phyloP scores from a whole-genome alignment of 2,113 vertebrate species.

The Pterocles gutturalis region DNA sequence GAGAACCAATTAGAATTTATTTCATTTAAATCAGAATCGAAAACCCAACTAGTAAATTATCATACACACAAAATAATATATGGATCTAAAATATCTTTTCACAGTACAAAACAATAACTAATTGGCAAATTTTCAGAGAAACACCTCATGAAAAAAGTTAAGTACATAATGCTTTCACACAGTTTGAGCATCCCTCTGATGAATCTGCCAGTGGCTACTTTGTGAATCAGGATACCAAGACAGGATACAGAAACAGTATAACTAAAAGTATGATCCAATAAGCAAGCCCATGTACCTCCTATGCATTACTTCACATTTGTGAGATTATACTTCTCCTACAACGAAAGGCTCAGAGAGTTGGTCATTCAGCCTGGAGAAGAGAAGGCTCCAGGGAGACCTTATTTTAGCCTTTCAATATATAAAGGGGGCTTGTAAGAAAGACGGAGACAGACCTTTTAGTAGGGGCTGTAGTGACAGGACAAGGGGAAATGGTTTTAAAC shows the following conservation, averaged over 20 bases:
- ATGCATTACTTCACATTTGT: neutral
- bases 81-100: neutral
- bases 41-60: neutral
- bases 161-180: neutral
- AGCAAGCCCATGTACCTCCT: neutral
- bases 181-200: neutral
- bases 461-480: neutral
- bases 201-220: neutral
- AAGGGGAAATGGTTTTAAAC: neutral
- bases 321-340: neutral
- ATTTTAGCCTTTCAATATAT: neutral
- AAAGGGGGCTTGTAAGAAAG: neutral
- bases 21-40: neutral
- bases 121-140: neutral
- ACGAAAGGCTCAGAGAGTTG: neutral
- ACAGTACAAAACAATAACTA: neutral
- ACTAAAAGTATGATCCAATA: neutral
- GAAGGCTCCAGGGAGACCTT: neutral
- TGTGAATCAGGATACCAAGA: neutral
- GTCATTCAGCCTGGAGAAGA: neutral
- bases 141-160: neutral
- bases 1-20: neutral
- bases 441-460: neutral
- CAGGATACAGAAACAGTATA: neutral
- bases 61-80: neutral